Conservation (phyloP, 2,888 invertebrate genomes). For the Aquatica leii region DNA sequence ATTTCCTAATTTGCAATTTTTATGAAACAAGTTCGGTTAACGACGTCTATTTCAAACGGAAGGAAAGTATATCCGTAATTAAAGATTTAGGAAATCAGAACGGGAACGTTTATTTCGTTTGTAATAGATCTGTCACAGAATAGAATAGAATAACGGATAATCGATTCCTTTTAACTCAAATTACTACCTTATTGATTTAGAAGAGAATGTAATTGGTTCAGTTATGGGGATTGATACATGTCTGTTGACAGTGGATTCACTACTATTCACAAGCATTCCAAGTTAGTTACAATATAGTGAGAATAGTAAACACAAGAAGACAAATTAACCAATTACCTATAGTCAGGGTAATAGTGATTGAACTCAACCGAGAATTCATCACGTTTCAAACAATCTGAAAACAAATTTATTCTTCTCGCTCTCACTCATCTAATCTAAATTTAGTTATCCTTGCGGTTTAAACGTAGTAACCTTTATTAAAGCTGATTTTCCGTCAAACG, state of each 20-base stretch:
- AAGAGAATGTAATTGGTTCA: conserved; percentile 15
- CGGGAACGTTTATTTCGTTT: no score
- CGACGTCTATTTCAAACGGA: no score
- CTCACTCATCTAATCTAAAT: no score
- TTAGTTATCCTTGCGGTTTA: no score
- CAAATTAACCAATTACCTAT: conserved; percentile 28
- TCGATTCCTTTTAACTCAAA: conserved; percentile 1
- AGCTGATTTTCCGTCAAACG: conserved; percentile 2
- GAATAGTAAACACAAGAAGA: conserved; percentile 28
- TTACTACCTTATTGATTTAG: conserved; percentile 4
- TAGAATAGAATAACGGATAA: neutral
- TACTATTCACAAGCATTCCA: conserved; percentile 1
- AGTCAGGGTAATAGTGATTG: conserved; percentile 19
- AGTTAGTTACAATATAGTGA: conserved; percentile 20
- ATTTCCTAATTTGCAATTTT: no score
- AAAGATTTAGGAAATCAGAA: no score
- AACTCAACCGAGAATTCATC: conserved; percentile 14
- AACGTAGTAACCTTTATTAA: neutral
- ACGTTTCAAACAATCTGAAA: conserved; percentile 10
- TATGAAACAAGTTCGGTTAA: no score
- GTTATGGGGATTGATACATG: conserved; percentile 21
- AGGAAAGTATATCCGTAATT: no score
- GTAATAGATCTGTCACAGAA: no score
- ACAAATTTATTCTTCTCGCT: neutral
- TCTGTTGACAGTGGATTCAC: conserved; percentile 16